phyloP scores from a whole-genome alignment of 2,797 vertebrate genomes.

The Ataeniobius toweri region DNA sequence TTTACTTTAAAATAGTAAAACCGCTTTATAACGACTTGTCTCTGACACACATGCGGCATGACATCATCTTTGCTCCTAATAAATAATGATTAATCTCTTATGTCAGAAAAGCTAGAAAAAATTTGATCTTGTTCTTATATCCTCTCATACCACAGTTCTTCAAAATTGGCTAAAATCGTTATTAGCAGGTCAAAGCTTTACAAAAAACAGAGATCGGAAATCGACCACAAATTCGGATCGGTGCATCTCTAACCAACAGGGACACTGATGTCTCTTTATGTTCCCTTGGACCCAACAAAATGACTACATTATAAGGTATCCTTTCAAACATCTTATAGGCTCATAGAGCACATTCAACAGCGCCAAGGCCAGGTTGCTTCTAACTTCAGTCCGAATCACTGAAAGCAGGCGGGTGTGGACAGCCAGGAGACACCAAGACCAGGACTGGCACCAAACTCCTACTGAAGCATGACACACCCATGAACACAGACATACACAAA shows the following conservation, averaged over 20 bases:
- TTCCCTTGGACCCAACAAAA: neutral
- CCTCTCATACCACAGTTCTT: neutral
- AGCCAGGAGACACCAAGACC: conserved; percentile 40
- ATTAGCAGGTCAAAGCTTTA: neutral
- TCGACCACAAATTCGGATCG: neutral
- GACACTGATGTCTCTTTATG: neutral
- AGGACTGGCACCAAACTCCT: conserved; percentile 43
- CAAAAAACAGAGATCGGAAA: neutral
- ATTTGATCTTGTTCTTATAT: neutral
- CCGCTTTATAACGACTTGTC: too few species aligned
- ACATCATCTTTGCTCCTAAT: neutral
- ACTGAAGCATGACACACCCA: conserved; percentile 55
- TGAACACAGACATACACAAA: conserved; percentile 56
- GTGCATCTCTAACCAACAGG: neutral
- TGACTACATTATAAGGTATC: conserved; percentile 33
- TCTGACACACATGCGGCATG: too few species aligned
- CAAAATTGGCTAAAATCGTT: neutral
- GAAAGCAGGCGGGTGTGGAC: conserved; percentile 39
- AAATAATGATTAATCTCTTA: neutral
- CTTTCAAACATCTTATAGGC: conserved; percentile 51
- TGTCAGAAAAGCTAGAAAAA: neutral
- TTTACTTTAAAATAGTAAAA: too few species aligned
- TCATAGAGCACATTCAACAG: conserved; percentile 26
- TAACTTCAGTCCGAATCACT: conserved; percentile 30
- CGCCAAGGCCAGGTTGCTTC: conserved; percentile 18